Conservation (phyloP, 64 coral and sea anemone genomes). For the Anthopleura sola region DNA sequence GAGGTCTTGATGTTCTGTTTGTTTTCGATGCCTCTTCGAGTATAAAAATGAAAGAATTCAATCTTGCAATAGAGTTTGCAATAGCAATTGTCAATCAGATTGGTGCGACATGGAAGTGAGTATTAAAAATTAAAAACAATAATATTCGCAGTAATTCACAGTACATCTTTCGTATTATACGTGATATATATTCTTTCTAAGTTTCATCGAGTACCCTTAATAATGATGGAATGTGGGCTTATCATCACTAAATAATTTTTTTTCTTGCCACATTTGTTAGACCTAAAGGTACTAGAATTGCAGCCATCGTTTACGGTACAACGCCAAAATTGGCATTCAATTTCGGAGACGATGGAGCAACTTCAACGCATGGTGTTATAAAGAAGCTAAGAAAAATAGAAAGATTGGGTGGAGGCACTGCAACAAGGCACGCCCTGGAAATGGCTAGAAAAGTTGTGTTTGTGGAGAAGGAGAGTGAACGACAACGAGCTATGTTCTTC, state of each 20-base stretch:
- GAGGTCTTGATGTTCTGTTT: slow-evolving; percentile 69
- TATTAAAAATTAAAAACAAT: neutral
- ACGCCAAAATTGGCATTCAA: slow-evolving; percentile 43
- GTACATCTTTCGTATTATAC: no score
- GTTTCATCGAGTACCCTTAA: no score
- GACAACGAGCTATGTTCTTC: slow-evolving; percentile 62
- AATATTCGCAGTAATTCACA: no score
- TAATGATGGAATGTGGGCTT: no score
- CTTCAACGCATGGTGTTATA: slow-evolving; percentile 12
- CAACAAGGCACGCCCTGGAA: slow-evolving; percentile 39
- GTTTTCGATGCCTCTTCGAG: slow-evolving; percentile 72
- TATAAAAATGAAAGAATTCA: slow-evolving; percentile 35
- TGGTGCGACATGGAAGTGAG: slow-evolving; percentile 38
- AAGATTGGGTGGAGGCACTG: slow-evolving; percentile 68
- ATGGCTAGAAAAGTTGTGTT: neutral
- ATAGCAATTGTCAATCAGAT: slow-evolving; percentile 40
- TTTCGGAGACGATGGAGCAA: slow-evolving; percentile 34
- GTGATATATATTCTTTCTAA: no score
- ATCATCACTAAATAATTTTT: no score
- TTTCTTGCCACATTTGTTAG: no score
- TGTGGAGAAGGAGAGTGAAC: neutral
- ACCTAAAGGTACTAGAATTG: slow-evolving; percentile 55
- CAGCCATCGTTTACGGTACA: slow-evolving; percentile 67
- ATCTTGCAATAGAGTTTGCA: slow-evolving; percentile 33
- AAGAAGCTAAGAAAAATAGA: slow-evolving; percentile 45